These are phyloP conservation scores for Palythoa grandiflora DNA, from an alignment of 92 coral and sea anemone genomes.

Conservation along the genomic window DNA sequence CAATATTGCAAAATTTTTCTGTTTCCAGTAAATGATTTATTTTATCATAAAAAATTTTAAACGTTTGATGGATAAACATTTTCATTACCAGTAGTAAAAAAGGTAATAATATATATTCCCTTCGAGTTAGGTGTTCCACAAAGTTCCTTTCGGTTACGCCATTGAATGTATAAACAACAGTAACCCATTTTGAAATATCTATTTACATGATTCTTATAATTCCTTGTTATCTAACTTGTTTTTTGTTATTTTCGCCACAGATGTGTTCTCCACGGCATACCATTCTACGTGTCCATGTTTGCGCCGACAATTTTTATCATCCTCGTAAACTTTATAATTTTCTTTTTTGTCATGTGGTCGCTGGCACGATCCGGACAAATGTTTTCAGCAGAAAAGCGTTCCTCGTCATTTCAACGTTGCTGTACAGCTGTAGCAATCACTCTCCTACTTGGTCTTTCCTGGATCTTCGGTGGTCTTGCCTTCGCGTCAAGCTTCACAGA, in stretches of 20 bases:
- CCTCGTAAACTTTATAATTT: conserved; percentile 68
- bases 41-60: too few species aligned
- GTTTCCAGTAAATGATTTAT: too few species aligned
- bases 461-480: conserved; percentile 94
- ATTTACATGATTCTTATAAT: not conserved
- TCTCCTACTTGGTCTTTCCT: conserved; percentile 86
- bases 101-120: too few species aligned
- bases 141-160: too few species aligned
- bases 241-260: conserved; percentile 42
- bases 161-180: too few species aligned
- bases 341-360: conserved; percentile 71
- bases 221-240: not conserved
- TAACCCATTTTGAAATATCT: too few species aligned
- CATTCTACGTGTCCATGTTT: conserved; percentile 75
- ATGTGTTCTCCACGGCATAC: conserved; percentile 75
- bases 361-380: conserved; percentile 74
- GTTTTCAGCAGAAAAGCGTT: conserved; percentile 82
- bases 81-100: too few species aligned
- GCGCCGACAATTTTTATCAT: conserved; percentile 73
- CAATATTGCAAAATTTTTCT: too few species aligned
- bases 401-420: conserved; percentile 70
- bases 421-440: conserved; percentile 85
- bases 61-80: too few species aligned
- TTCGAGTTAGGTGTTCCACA: too few species aligned
- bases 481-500: conserved; percentile 51